Conservation (phyloP, 2,113 vertebrate species). For the Grammomys surdaster region DNA sequence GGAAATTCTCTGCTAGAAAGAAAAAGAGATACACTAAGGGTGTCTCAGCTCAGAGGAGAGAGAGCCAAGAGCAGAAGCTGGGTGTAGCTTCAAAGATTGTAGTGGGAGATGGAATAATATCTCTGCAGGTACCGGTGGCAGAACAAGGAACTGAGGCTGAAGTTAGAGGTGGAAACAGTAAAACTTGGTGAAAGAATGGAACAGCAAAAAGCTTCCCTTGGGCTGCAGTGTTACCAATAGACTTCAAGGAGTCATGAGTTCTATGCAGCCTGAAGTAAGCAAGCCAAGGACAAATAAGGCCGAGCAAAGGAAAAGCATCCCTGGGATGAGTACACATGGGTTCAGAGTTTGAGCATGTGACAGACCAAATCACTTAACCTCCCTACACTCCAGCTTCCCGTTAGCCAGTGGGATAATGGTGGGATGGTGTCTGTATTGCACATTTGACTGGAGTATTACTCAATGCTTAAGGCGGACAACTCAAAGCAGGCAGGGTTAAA, state of each 20-base stretch:
- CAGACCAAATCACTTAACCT: background rate
- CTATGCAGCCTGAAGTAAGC: background rate
- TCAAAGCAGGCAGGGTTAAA: background rate
- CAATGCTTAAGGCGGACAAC: background rate
- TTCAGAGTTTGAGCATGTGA: background rate
- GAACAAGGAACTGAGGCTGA: background rate
- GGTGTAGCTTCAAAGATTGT: background rate
- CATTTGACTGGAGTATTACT: too few relatives aligned
- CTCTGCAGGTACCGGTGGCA: background rate
- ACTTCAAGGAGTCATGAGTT: conserved; percentile 21
- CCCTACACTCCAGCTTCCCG: background rate
- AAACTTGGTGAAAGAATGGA: background rate
- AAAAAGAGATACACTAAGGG: too few relatives aligned
- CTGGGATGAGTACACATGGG: background rate
- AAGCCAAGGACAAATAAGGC: background rate
- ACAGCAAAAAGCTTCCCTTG: background rate
- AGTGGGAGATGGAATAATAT: background rate
- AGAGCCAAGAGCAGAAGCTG: background rate
- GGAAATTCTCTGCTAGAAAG: background rate
- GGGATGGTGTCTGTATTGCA: background rate
- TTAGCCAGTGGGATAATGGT: too few relatives aligned
- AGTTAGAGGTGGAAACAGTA: conserved; percentile 8
- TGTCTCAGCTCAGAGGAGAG: background rate
- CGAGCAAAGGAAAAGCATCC: background rate
- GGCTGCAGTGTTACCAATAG: background rate